These are phyloP conservation scores for Bothrops alternatus DNA, from an alignment of 2,797 vertebrate genomes.

Conservation along the genomic window DNA sequence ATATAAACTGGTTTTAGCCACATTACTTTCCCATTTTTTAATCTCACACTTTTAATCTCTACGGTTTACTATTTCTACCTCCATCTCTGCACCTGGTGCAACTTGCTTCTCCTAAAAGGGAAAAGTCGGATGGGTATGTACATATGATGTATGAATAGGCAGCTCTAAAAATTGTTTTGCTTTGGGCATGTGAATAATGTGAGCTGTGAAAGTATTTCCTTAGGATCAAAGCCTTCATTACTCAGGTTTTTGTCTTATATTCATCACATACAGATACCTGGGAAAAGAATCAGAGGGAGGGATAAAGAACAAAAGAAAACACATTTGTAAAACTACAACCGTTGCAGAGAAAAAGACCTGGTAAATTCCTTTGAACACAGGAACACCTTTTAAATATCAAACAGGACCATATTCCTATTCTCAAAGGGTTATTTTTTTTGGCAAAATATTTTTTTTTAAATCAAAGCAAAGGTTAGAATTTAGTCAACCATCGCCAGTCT, in stretches of 20 bases:
- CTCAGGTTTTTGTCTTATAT: neutral
- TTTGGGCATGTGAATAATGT: constrained; percentile 21
- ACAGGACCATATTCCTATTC: neutral
- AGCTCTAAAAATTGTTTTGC: constrained; percentile 5
- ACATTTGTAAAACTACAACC: neutral
- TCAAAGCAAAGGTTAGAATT: neutral
- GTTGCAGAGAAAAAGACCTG: neutral
- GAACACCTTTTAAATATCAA: neutral
- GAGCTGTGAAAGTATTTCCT: constrained; percentile 12
- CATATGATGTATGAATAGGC: neutral
- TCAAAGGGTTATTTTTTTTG: neutral
- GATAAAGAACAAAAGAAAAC: neutral
- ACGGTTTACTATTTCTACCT: neutral
- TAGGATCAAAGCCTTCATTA: constrained; percentile 24
- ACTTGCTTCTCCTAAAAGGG: neutral
- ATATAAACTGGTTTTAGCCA: neutral
- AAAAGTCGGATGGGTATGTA: neutral
- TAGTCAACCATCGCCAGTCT: neutral
- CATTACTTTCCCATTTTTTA: neutral
- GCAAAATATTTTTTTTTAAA: neutral
- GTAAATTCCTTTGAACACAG: neutral
- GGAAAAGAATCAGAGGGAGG: neutral
- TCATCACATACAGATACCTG: neutral
- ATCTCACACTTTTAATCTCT: neutral
- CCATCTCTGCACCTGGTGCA: neutral